Percentiles rank a stretch among this genome's conserved stretches.
Conservation (phyloP, 2,888 invertebrate species). For the Napeogenes sylphis region DNA sequence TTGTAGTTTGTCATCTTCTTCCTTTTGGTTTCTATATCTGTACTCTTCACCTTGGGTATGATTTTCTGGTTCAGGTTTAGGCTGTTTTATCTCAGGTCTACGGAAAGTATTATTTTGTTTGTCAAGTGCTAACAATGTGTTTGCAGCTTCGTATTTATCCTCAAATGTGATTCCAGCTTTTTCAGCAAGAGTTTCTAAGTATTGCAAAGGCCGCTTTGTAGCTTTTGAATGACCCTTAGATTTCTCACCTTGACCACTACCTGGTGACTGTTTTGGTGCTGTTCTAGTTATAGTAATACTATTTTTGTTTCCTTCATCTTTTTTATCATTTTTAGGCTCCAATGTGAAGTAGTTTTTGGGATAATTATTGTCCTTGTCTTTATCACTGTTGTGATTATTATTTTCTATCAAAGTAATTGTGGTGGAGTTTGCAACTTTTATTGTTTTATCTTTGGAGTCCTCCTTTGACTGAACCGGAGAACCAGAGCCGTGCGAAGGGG, state of each 20-base stretch:
- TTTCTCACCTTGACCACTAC: slow-evolving; percentile 52
- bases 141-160: slow-evolving; percentile 85
- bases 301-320: slow-evolving; percentile 72
- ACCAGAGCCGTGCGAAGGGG: slow-evolving; percentile 52
- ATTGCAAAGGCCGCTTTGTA: slow-evolving; percentile 77
- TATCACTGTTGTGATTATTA: slow-evolving; percentile 55
- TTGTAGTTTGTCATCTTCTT: slow-evolving; percentile 71
- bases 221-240: slow-evolving; percentile 51
- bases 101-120: slow-evolving; percentile 75
- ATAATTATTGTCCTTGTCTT: slow-evolving; percentile 63
- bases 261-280: slow-evolving; percentile 57
- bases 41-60: slow-evolving; percentile 59
- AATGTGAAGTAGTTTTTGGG: slow-evolving; percentile 67
- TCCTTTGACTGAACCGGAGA: slow-evolving; percentile 54
- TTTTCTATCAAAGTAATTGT: slow-evolving; percentile 70
- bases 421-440: slow-evolving; percentile 69
- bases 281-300: slow-evolving; percentile 73
- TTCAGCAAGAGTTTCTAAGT: slow-evolving; percentile 83
- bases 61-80: slow-evolving; percentile 61
- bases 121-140: slow-evolving; percentile 80
- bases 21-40: slow-evolving; percentile 65
- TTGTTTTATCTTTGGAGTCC: slow-evolving; percentile 63
- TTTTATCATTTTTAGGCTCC: slow-evolving; percentile 68
- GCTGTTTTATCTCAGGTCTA: slow-evolving; percentile 63
- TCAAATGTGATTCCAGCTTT: slow-evolving; percentile 86